These are phyloP conservation scores for Brienomyrus brachyistius DNA, from an alignment of 2,113 vertebrate genomes.

Conservation along the genomic window DNA sequence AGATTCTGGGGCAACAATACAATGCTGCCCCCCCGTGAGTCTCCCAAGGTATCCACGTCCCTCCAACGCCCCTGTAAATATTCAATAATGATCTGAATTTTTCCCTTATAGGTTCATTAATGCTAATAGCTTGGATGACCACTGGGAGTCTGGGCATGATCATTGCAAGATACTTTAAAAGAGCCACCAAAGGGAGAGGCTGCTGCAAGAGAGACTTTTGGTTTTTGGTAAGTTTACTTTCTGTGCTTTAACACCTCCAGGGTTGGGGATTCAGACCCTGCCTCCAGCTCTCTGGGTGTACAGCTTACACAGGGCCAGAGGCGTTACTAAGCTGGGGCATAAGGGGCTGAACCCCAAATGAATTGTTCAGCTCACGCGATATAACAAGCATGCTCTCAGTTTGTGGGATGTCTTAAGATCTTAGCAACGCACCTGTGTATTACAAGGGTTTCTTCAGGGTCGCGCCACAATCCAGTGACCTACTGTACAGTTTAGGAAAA, in stretches of 20 bases:
- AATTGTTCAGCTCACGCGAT: not conserved
- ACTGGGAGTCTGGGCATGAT: slow-evolving; percentile 58
- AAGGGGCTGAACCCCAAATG: not conserved
- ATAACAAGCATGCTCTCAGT: not conserved
- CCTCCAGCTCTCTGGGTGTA: no score
- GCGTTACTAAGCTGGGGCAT: not conserved
- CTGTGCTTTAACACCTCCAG: not conserved
- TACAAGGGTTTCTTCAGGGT: not conserved
- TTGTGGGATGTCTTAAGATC: not conserved
- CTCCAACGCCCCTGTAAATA: no score
- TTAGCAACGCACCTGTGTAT: not conserved
- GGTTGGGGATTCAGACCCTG: not conserved
- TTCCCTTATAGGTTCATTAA: slow-evolving; percentile 55
- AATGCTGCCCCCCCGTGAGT: no score
- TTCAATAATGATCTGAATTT: not conserved
- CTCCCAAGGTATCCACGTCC: no score
- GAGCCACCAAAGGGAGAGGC: no score
- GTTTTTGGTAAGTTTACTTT: slow-evolving; percentile 60
- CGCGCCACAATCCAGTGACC: no score
- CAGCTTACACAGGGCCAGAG: no score
- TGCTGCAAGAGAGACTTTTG: slow-evolving; percentile 50
- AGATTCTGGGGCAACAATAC: no score
- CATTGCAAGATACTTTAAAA: no score
- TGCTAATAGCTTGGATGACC: slow-evolving; percentile 71
- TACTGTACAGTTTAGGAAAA: no score